Percentiles rank a stretch among this genome's conserved stretches.
phyloP scores from a whole-genome alignment of 30 jellyfish, hydroid and myxozoan species.

The Calvadosia cruxmelitensis region DNA sequence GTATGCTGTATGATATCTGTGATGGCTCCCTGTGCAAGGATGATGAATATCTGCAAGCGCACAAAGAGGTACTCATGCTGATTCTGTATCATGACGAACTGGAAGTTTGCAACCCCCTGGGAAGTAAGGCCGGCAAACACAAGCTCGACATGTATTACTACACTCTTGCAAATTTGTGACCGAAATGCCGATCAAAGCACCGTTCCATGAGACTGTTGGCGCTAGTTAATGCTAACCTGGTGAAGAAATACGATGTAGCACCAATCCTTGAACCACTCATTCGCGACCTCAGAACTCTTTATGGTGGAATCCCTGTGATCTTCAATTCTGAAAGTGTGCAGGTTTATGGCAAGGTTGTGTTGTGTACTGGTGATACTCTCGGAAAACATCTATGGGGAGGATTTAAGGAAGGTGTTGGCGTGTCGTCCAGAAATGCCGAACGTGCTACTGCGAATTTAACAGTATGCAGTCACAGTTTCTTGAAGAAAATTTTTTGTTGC shows the following conservation, averaged over 20 bases:
- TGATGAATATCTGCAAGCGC: conserved; percentile 8
- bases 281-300: conserved; percentile 6
- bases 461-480: conserved; percentile 17
- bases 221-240: conserved; percentile 16
- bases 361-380: conserved; percentile 21
- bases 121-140: conserved; percentile 36
- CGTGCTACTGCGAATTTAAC: conserved; percentile 20
- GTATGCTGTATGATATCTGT: conserved; percentile 20
- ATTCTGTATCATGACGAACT: conserved; percentile 24
- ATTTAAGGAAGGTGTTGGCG: conserved; percentile 26
- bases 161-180: conserved; percentile 17
- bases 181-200: conserved; percentile 15
- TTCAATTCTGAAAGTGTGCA: not conserved
- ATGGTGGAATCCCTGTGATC: conserved; percentile 1
- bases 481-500: conserved; percentile 8
- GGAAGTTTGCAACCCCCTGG: conserved; percentile 34
- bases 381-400: conserved; percentile 34
- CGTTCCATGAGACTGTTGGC: conserved; percentile 30
- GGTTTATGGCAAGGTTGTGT: conserved; percentile 18
- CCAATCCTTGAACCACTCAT: conserved; percentile 15
- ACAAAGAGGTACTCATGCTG: conserved; percentile 13
- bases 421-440: conserved; percentile 28
- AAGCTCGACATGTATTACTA: conserved; percentile 29
- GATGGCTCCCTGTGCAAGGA: conserved; percentile 28
- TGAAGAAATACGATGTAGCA: conserved; percentile 12